Base-by-base conservation (phyloP, 1,140 invertebrate genomes). In the Patella vulgata region DNA sequence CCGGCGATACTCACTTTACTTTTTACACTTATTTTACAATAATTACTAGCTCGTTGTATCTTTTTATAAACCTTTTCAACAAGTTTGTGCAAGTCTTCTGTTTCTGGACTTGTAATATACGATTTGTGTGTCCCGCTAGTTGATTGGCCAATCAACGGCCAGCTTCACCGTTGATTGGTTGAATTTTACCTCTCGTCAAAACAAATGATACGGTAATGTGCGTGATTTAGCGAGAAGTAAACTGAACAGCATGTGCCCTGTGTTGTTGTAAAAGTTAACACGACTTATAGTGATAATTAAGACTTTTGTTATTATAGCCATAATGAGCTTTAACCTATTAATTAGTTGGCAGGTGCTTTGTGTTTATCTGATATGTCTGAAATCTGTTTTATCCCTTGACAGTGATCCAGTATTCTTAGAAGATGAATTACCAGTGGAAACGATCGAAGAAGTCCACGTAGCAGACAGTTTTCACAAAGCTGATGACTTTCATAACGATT, bases 131-230 rank as follows among this genome's bases (percentile, higher is more conserved):
- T 42, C 21, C 17, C 5, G 23, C 19, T 19, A 33, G 4, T 14
- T 39, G 47, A 65, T 53, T 53, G 36, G 55, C 30, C 46, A 53
- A 65, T 44, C 11, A 31, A 31, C 23, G 25, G 9, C 14, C 25
- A 48, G 50, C 23, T 17, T 36, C 14, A 28, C 17, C 27, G 21
- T n/a, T 36, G 56, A 59, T 59, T 59, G 56, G 56, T 21, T 36
- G n/a, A 5, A 39, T 56, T 14, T 46, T 51, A 42, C 39, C 46
- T 17, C 33, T 27, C 33, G 33, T 36, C 14, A 36, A 36, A 36
- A 5, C 5, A 36, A 36, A 5, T 36, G 14, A 36, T 36, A 14
- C 33, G 33, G 5, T 5, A 36, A 36, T 8, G 14, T 14, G 14
- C 17, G 9, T 1, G 9, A 55, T n/a, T n/a, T 55, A 12, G 1